Conservation (phyloP, 1,140 invertebrate species). For the Saxidomus purpurata region DNA sequence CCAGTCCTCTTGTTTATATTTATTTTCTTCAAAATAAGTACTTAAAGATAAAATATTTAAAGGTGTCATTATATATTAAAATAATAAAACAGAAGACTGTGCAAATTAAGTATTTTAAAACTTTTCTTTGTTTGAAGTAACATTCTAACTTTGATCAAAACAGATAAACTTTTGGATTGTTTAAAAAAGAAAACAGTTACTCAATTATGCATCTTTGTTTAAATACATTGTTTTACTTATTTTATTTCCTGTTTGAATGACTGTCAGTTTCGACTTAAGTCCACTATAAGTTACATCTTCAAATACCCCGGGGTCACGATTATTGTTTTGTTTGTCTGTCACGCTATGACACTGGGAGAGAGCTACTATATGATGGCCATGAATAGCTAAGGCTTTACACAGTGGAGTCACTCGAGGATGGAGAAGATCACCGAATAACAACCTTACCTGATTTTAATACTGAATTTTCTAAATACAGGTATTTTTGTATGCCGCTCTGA, state of each 20-base stretch:
- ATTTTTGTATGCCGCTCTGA: not conserved
- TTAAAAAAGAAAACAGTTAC: not conserved
- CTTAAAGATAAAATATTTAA: no score
- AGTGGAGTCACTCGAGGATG: not conserved
- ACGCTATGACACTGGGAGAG: not conserved
- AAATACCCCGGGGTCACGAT: not conserved
- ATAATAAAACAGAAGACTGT: no score
- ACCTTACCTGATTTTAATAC: not conserved
- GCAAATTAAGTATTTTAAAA: no score
- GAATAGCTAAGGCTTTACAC: not conserved
- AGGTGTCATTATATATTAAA: no score
- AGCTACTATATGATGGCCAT: not conserved
- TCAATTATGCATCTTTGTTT: not conserved
- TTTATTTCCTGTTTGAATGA: not conserved
- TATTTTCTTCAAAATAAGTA: no score
- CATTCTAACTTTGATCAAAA: no score
- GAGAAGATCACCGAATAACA: not conserved
- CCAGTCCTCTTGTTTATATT: no score
- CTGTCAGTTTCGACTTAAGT: not conserved
- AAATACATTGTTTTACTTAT: not conserved
- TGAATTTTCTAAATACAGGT: slow-evolving; percentile 20
- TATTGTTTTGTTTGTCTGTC: slow-evolving; percentile 4
- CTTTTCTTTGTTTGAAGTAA: no score
- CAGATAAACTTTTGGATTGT: not conserved
- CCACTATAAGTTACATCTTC: not conserved